Base-by-base conservation (phyloP, 2,888 invertebrate species). In the Unio pictorum region DNA sequence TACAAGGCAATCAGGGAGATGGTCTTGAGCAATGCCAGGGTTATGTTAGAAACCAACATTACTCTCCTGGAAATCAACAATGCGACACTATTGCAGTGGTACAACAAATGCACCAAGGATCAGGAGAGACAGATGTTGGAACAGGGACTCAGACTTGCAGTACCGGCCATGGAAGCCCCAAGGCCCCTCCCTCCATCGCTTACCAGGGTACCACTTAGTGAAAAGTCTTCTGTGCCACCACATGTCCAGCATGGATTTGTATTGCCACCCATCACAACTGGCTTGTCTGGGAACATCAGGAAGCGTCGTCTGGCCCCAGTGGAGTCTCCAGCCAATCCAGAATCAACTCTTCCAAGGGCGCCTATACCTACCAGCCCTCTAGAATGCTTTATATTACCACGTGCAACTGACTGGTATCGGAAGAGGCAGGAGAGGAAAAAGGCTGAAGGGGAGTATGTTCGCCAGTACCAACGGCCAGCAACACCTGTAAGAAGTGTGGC, bases 121-220 rank as follows among this genome's bases (percentile, higher is more conserved):
- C 68, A 69, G 30, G 75, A 75, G 45, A 28, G 59, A 17, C 59
- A 60, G n/a, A 68, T 73, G n/a, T 28, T 75, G 57, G 69, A 69
- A 54, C 71, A 71, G 63, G 64, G 66, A n/a, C 61, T 73, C 28
- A 18, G 61, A 17, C 55, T 76, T 1, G 61, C 66, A 11, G 57
- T 26, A 54, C 73, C 69, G 11, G 57, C 64, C 17, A 58, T 71
- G 64, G 58, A 64, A 45, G 66, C 69, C 6, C 15, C 17, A 20
- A 45, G 15, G 17, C 34, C 57, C 3, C 61, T 72, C 6, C 69
- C 73, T 20, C 54, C 55, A 60, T 34, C 63, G 15, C 11, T n/a
- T 23, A 54, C 26, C 30, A 7, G 20, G n/a, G 61, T 66, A 18
- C 58, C 68, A 26, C 30, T 15, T 11, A n/a, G 17, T 1, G 45